phyloP scores from a whole-genome alignment of 2,888 invertebrate genomes.

The Noctua fimbriata region DNA sequence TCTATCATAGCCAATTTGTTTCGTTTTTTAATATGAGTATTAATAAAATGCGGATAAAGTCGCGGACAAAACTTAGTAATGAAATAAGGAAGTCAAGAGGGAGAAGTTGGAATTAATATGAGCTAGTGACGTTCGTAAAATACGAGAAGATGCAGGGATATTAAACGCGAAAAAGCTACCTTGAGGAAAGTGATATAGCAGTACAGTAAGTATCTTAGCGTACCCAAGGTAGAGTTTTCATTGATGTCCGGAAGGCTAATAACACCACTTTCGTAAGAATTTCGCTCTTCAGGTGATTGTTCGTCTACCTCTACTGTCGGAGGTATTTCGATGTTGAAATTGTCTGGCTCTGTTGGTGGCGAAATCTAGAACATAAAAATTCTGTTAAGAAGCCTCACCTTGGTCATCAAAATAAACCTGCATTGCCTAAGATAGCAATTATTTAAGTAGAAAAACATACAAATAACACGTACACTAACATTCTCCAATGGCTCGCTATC shows the following conservation, averaged over 20 bases:
- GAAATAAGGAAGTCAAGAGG: background rate
- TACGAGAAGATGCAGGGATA: background rate
- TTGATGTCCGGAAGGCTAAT: conserved; percentile 57
- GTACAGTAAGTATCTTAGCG: background rate
- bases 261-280: conserved; percentile 22
- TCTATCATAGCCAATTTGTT: background rate
- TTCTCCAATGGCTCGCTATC: conserved; percentile 53
- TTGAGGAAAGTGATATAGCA: background rate
- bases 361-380: conserved; percentile 33
- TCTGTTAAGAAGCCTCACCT: background rate
- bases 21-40: background rate
- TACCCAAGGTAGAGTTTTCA: conserved; percentile 59
- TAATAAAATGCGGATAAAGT: background rate
- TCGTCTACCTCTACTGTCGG: conserved; percentile 42
- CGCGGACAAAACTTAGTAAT: background rate
- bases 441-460: background rate
- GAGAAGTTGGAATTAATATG: background rate
- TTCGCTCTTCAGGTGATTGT: conserved; percentile 39
- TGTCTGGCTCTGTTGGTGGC: conserved; percentile 41
- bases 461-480: conserved; percentile 33
- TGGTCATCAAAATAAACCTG: background rate
- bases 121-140: background rate
- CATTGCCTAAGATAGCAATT: background rate
- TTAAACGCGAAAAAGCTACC: background rate
- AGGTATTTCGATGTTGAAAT: conserved; percentile 48